Percentiles rank a stretch among this genome's conserved stretches.
Evolutionary conservation across 1,140 invertebrate genomes (phyloP).

Genomic region (Ostrea denselamellosa): DNA sequence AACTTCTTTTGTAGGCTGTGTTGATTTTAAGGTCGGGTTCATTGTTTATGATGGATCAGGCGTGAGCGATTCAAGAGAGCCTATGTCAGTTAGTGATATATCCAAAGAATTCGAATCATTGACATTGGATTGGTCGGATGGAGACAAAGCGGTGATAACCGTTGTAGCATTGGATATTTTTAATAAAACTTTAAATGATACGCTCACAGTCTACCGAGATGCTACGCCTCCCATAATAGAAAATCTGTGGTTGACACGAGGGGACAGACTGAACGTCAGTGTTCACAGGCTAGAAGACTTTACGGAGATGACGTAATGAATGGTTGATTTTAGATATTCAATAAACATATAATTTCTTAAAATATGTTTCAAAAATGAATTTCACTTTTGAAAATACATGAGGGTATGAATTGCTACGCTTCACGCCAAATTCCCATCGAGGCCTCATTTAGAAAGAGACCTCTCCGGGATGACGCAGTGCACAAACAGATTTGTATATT

Average conservation of each 20-base stretch:
- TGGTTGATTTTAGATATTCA: too few relatives aligned
- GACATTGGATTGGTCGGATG: conserved; percentile 44
- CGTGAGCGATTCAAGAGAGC: background rate
- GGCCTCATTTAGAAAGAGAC: too few relatives aligned
- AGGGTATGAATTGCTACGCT: too few relatives aligned
- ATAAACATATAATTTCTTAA: too few relatives aligned
- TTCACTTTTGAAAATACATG: too few relatives aligned
- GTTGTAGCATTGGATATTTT: conserved; percentile 46
- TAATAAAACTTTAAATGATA: conserved; percentile 47
- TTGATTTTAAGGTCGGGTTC: conserved; percentile 41
- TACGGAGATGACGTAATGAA: conserved; percentile 56
- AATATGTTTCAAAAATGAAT: too few relatives aligned
- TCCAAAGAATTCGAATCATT: background rate
- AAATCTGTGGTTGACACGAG: conserved; percentile 64
- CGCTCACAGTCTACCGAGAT: conserved; percentile 54
- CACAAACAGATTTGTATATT: too few relatives aligned
- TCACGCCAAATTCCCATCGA: too few relatives aligned
- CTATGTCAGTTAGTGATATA: conserved; percentile 15
- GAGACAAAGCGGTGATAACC: conserved; percentile 45
- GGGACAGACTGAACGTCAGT: conserved; percentile 51
- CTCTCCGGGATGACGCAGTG: too few relatives aligned
- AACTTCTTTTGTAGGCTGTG: conserved; percentile 21
- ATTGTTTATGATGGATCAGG: conserved; percentile 19
- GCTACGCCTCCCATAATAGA: conserved; percentile 58
- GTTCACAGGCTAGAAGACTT: conserved; percentile 58